Conservation (phyloP, 2,113 vertebrate species). For the Mesoclemmys tuberculata region DNA sequence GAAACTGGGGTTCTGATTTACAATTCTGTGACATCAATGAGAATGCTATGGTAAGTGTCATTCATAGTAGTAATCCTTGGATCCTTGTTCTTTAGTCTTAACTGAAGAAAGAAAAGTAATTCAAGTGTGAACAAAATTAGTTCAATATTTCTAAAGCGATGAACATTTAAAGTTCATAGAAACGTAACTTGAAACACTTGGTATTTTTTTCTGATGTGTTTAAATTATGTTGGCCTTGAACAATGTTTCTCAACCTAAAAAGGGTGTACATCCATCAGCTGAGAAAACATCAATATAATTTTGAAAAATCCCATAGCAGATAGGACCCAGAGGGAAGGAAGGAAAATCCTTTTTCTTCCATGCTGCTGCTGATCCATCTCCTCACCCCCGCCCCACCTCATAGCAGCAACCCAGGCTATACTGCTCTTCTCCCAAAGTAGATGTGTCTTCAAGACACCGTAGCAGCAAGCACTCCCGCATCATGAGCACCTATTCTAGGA, state of each 20-base stretch:
- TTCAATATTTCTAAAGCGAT: background rate
- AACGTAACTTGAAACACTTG: too few relatives aligned
- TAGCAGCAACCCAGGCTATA: background rate
- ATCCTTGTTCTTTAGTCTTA: background rate
- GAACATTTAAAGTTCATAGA: too few relatives aligned
- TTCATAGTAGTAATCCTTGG: background rate
- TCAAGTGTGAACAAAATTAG: accelerated
- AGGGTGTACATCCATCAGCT: background rate
- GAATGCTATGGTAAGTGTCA: background rate
- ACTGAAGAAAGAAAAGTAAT: background rate
- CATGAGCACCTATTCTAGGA: background rate
- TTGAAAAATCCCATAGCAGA: background rate
- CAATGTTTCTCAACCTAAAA: too few relatives aligned
- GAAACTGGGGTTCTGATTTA: background rate
- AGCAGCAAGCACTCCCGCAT: background rate
- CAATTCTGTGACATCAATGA: background rate
- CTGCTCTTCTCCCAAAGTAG: background rate
- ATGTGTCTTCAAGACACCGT: background rate
- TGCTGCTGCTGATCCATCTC: background rate
- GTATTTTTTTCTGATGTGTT: too few relatives aligned
- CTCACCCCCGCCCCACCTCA: background rate
- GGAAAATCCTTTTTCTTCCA: background rate
- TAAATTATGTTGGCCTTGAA: too few relatives aligned
- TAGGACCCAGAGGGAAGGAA: background rate
- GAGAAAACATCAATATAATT: background rate